These are phyloP conservation scores for Mongoloraphidia duomilia DNA, from an alignment of 2,888 invertebrate species.

Conservation along the genomic window DNA sequence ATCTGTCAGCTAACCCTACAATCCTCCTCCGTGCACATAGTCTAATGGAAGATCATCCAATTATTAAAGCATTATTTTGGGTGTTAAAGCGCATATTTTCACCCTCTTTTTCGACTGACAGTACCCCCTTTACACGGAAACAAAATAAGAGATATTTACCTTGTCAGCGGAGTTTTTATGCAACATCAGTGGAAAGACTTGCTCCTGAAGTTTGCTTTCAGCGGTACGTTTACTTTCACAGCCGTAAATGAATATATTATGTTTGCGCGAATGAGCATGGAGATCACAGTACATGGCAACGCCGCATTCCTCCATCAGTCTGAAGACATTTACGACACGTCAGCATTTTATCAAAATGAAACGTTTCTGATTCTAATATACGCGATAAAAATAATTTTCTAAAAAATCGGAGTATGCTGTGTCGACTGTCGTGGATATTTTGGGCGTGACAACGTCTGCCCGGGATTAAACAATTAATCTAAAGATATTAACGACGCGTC, in stretches of 20 bases:
- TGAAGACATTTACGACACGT: too few relatives aligned
- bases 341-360: conserved; percentile 1
- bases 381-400: not conserved
- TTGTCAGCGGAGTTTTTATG: conserved; percentile 85
- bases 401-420: too few relatives aligned
- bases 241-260: conserved; percentile 93
- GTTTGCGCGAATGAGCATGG: conserved; percentile 87
- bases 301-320: conserved; percentile 79
- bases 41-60: too few relatives aligned
- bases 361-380: not conserved
- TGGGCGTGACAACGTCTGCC: conserved; percentile 78
- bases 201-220: conserved; percentile 70
- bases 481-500: too few relatives aligned
- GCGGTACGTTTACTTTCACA: conserved; percentile 74
- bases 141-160: conserved; percentile 31
- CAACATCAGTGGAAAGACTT: conserved; percentile 88
- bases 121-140: too few relatives aligned
- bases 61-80: too few relatives aligned
- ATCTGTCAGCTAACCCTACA: too few relatives aligned
- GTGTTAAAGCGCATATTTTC: too few relatives aligned
- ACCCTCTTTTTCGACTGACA: too few relatives aligned
- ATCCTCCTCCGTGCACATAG: too few relatives aligned
- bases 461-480: conserved; percentile 79
- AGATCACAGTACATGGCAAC: conserved; percentile 85
- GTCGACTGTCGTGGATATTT: too few relatives aligned